These are phyloP conservation scores for Micrastur ruficollis DNA, from an alignment of 2,797 vertebrate species.

Conservation along the genomic window DNA sequence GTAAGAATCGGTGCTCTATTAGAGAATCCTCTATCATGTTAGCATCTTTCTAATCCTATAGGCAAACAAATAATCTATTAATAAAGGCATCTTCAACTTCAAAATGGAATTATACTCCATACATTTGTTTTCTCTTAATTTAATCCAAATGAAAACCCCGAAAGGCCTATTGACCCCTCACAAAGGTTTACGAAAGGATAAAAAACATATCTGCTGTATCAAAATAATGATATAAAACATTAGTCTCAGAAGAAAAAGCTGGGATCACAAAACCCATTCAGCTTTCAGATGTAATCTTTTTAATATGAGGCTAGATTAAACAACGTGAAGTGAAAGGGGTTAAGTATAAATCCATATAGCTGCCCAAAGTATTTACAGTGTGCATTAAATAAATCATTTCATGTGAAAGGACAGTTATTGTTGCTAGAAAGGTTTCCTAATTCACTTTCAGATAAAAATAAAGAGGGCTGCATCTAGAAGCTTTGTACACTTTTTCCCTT, in stretches of 20 bases:
- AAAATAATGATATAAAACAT: constrained; percentile 61
- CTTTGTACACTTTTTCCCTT: constrained; percentile 73
- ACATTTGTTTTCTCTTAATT: not conserved
- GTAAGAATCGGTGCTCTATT: not conserved
- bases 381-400: constrained; percentile 62
- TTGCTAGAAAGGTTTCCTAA: constrained; percentile 68
- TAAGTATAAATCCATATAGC: constrained; percentile 57
- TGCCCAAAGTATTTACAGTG: constrained; percentile 25
- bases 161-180: not conserved
- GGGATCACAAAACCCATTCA: constrained; percentile 18
- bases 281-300: constrained; percentile 55
- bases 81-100: not conserved
- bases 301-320: constrained; percentile 51
- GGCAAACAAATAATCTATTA: constrained; percentile 19
- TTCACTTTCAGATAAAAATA: constrained; percentile 78
- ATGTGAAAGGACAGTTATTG: constrained; percentile 63
- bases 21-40: not conserved
- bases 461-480: constrained; percentile 74
- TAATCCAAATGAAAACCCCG: not conserved
- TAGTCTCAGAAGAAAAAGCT: constrained; percentile 9
- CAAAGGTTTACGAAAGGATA: not conserved
- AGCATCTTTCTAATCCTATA: not conserved
- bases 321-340: constrained; percentile 52
- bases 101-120: not conserved
- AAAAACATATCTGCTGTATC: constrained; percentile 6